Conservation (phyloP, 1,140 invertebrate genomes). For the Zaprionus ghesquierei region DNA sequence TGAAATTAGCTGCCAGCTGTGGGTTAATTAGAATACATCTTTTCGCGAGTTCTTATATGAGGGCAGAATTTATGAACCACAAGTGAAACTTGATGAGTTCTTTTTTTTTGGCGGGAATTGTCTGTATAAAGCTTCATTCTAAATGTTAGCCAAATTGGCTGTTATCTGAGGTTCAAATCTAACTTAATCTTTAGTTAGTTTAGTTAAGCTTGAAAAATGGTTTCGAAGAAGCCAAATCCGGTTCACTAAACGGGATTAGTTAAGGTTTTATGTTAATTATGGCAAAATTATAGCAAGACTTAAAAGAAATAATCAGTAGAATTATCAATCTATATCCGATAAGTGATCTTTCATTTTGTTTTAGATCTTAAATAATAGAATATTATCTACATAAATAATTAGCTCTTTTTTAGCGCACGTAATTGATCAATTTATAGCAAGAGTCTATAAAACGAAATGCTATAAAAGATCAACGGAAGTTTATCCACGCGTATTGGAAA, state of each 20-base stretch:
- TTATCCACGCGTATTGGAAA: background rate
- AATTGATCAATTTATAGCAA: background rate
- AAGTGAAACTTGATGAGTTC: background rate
- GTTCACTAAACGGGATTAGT: background rate
- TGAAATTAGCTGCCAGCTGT: slow-evolving; percentile 51
- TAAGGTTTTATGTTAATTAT: background rate
- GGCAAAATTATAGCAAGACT: background rate
- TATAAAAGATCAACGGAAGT: background rate
- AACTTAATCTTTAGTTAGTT: slow-evolving; percentile 2
- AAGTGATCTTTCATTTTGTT: too few relatives aligned
- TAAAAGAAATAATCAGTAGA: too few relatives aligned
- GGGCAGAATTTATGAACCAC: slow-evolving; percentile 18
- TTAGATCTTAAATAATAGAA: too few relatives aligned
- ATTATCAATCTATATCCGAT: too few relatives aligned
- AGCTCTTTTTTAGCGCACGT: background rate
- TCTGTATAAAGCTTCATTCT: slow-evolving; percentile 3
- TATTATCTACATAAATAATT: background rate
- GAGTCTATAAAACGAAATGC: background rate
- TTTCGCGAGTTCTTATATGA: slow-evolving; percentile 29
- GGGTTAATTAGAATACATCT: slow-evolving; percentile 47
- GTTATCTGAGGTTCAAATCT: background rate
- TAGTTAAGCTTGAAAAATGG: background rate
- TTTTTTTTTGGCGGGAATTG: background rate
- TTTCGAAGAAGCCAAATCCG: background rate
- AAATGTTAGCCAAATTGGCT: background rate